These are phyloP conservation scores for Nemopilema nomurai DNA, from an alignment of 30 jellyfish, hydroid and myxozoan species.

Conservation along the genomic window DNA sequence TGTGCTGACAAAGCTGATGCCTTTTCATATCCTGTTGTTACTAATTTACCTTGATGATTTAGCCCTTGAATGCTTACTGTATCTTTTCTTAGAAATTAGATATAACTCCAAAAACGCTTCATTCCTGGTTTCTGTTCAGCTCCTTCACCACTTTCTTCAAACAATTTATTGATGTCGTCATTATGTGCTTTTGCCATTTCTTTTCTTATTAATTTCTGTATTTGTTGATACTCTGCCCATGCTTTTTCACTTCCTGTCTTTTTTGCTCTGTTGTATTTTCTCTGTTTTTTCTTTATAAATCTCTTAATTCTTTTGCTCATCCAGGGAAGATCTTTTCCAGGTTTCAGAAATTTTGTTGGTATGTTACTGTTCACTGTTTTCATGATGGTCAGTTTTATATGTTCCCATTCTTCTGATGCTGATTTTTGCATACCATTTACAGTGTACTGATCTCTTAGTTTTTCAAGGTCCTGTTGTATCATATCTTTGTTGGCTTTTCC, in stretches of 20 bases:
- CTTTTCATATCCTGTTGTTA: constrained; percentile 15
- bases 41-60: not conserved
- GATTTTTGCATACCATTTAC: constrained; percentile 8
- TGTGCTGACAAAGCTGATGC: constrained; percentile 15
- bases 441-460: not conserved
- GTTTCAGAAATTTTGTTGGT: constrained; percentile 20
- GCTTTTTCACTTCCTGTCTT: not conserved
- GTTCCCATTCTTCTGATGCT: constrained; percentile 34
- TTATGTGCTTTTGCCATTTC: not conserved
- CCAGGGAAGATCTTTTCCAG: constrained; percentile 28
- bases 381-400: constrained; percentile 9
- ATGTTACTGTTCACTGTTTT: constrained; percentile 13
- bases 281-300: constrained; percentile 11
- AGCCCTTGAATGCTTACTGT: not conserved
- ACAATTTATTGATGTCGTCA: not conserved
- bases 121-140: constrained; percentile 10
- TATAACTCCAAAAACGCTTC: constrained; percentile 3
- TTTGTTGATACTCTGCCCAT: not conserved
- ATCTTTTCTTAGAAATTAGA: constrained; percentile 3
- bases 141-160: not conserved
- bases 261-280: constrained; percentile 7
- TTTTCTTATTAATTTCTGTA: constrained; percentile 1
- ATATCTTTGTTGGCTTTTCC: constrained; percentile 1
- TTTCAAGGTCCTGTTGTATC: constrained; percentile 1
- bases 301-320: constrained; percentile 16